These are phyloP conservation scores for Helicolenus hilgendorfi DNA, from an alignment of 2,797 vertebrate species.

Conservation along the genomic window DNA sequence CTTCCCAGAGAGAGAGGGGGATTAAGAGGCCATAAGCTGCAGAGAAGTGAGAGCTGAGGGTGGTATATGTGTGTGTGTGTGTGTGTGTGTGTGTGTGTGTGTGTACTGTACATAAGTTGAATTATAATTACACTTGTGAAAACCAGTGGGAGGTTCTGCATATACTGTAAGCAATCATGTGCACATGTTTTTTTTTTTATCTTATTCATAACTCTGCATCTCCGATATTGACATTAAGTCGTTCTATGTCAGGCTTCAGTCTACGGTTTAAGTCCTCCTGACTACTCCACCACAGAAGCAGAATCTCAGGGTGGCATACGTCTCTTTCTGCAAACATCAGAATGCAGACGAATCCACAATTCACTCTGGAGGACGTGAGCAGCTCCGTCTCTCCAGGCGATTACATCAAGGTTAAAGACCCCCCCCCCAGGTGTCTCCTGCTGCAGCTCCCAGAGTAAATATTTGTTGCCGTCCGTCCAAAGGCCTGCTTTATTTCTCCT, in stretches of 20 bases:
- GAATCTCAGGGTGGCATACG: background rate
- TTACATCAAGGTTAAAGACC: slow-evolving; percentile 66
- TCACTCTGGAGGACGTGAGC: slow-evolving; percentile 35
- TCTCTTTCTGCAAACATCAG: slow-evolving; percentile 24
- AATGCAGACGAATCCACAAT: slow-evolving; percentile 36
- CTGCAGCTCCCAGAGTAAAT: slow-evolving; percentile 43
- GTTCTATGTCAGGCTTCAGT: background rate
- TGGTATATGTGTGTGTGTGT: background rate
- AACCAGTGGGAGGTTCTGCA: slow-evolving; percentile 3
- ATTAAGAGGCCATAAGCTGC: slow-evolving; percentile 13
- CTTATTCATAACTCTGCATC: background rate
- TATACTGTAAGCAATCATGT: background rate
- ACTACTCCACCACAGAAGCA: background rate
- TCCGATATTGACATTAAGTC: background rate
- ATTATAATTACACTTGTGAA: slow-evolving; percentile 19
- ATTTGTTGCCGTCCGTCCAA: slow-evolving; percentile 37
- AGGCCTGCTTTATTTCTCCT: slow-evolving; percentile 70
- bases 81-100: background rate
- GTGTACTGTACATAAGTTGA: background rate
- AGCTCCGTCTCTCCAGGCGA: slow-evolving; percentile 51
- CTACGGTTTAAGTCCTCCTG: background rate
- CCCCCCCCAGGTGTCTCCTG: slow-evolving; percentile 20
- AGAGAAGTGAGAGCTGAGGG: background rate
- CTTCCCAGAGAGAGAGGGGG: background rate
- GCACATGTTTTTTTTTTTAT: background rate